Evolutionary conservation across 2,113 vertebrate genomes (phyloP).

Genomic region (Elephas maximus): DNA sequence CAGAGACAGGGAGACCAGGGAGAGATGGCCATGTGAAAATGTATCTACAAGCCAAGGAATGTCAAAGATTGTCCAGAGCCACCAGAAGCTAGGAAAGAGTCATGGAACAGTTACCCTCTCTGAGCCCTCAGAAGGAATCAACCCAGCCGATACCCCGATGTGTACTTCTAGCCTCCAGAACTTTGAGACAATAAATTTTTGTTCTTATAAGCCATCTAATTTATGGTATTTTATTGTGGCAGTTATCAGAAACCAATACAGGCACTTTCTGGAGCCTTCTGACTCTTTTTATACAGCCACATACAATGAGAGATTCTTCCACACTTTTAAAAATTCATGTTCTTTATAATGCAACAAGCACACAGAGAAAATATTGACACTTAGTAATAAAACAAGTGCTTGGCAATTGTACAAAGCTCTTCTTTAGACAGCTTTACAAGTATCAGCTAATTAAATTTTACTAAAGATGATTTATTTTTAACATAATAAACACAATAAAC

Average conservation of each 20-base stretch:
- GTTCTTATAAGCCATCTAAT: not conserved
- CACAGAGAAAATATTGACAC: slow-evolving; percentile 39
- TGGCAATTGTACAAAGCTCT: slow-evolving; percentile 45
- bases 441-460: slow-evolving; percentile 68
- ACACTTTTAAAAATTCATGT: slow-evolving; percentile 23
- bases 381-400: slow-evolving; percentile 36
- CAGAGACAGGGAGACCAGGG: not conserved
- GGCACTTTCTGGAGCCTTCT: not conserved
- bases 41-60: not conserved
- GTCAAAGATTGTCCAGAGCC: not conserved
- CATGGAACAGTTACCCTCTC: not conserved
- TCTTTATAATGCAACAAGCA: not conserved
- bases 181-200: not conserved
- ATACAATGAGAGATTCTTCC: slow-evolving; percentile 23
- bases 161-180: not conserved
- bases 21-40: not conserved
- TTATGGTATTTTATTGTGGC: not conserved
- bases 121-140: not conserved
- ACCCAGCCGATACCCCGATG: not conserved
- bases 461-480: slow-evolving; percentile 60
- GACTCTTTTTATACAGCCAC: not conserved
- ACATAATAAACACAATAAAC: slow-evolving; percentile 33
- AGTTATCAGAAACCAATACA: not conserved
- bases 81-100: not conserved
- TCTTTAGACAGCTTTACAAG: slow-evolving; percentile 70